Evolutionary conservation across 2,113 vertebrate species (phyloP), one percentile per base, ranked within the genome.

Genomic region (Zingel zingel): DNA sequence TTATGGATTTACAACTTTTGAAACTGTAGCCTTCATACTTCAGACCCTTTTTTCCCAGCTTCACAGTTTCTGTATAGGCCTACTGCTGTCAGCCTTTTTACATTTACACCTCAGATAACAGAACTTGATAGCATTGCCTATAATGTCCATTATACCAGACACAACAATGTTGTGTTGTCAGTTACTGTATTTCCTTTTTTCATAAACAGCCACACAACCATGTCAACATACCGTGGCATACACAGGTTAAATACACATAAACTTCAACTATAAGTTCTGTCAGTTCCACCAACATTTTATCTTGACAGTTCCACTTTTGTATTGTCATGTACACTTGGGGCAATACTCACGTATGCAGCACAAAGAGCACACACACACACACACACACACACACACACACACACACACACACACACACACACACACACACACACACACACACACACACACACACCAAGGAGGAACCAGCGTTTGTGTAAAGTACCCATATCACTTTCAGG

Each of bases 221-320:
- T 79, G 61, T 54, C 39, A 73, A 62, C 68, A 70, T 3, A 74
- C 56, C 66, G 54, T 47, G 33, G 23, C 14, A 2, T 2, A 5
- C n/a, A 25, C 19, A 39, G 16, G 36, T 47, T 36, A 54, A 62
- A 53, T 48, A 2, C 30, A 66, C 30, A 50, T 6, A 0, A 18
- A 77, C 12, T 18, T 18, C 0, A 5, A 53, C 30, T 25, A 33
- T 33, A 39, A 21, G 5, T 36, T 73, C 69, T 59, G 80, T 73
- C 73, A 6, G 59, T 82, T 86, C 74, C 81, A 62, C 36, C 53
- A 50, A 82, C 25, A 74, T 79, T 82, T 74, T 74, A 64, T 63
- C 30, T 79, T 3, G 8, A 36, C 43, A 82, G 23, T 91, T 91
- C 82, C 85, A 77, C 67, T 81, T 87, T 77, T 89, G 8, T 64